phyloP scores from a whole-genome alignment of 2,113 vertebrate genomes.

The Otus sunia region DNA sequence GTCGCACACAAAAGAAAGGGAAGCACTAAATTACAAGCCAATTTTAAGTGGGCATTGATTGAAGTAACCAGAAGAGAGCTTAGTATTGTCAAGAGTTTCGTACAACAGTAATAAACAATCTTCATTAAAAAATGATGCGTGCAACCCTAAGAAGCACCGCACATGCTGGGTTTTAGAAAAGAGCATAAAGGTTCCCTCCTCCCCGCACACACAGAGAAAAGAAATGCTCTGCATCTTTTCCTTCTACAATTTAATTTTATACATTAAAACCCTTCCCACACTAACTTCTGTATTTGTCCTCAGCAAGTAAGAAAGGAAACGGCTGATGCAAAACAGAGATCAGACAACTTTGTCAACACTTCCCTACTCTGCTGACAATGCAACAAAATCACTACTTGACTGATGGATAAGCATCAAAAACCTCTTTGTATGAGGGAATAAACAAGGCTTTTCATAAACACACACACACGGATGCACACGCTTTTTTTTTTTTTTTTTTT shows the following conservation, averaged over 20 bases:
- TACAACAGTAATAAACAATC: slow-evolving; percentile 17
- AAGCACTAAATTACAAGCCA: slow-evolving; percentile 44
- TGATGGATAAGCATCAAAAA: neutral
- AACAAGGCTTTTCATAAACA: neutral
- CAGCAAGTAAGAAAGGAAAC: neutral
- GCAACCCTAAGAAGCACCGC: neutral
- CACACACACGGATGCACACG: neutral
- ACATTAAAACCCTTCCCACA: neutral
- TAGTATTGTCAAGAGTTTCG: neutral
- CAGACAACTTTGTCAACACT: neutral
- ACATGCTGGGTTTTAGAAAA: neutral
- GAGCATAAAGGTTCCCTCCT: neutral
- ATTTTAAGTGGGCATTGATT: slow-evolving; percentile 51
- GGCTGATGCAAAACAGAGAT: neutral
- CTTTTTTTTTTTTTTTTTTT: neutral
- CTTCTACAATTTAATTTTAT: neutral
- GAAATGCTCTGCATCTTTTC: neutral
- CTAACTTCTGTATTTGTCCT: neutral
- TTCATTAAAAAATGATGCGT: slow-evolving; percentile 12
- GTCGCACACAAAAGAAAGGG: neutral
- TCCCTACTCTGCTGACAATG: neutral
- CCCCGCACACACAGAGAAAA: neutral
- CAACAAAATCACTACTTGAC: neutral
- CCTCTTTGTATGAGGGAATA: neutral
- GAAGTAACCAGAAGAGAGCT: slow-evolving; percentile 46